These are phyloP conservation scores for Gryllus bimaculatus DNA, from an alignment of 1,140 invertebrate species.

Conservation along the genomic window DNA sequence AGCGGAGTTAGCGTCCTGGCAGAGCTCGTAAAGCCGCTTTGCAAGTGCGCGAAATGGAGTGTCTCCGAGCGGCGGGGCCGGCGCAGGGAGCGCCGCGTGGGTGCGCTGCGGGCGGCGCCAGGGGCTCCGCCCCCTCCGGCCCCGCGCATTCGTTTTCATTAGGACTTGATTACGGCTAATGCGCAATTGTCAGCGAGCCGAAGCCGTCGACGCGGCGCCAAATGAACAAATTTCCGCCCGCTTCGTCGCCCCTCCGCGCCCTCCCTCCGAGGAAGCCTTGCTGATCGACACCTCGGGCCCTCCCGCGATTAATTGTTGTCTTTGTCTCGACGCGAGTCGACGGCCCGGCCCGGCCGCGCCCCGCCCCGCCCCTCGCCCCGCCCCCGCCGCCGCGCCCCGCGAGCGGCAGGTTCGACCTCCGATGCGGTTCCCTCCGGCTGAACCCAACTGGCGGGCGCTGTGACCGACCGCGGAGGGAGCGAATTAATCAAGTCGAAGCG, in stretches of 20 bases:
- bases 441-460: too few relatives aligned
- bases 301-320: constrained; percentile 17
- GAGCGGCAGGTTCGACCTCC: too few relatives aligned
- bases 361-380: background rate
- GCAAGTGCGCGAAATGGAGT: too few relatives aligned
- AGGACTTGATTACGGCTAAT: constrained; percentile 18
- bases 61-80: background rate
- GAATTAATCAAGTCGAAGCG: too few relatives aligned
- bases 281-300: constrained; percentile 12
- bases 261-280: too few relatives aligned
- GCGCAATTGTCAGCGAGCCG: constrained; percentile 10
- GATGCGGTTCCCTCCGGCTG: too few relatives aligned
- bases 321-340: constrained; percentile 14
- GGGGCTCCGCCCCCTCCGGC: background rate
- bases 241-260: too few relatives aligned
- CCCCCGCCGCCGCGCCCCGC: too few relatives aligned
- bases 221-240: constrained; percentile 21
- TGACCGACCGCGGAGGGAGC: too few relatives aligned
- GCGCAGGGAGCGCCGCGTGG: background rate
- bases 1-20: too few relatives aligned
- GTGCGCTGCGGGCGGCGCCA: too few relatives aligned
- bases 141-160: constrained; percentile 20
- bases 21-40: too few relatives aligned
- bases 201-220: background rate
- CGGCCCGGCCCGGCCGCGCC: background rate